Evolutionary conservation across 2,113 vertebrate genomes (phyloP).

Genomic region (Nettapus auritus): DNA sequence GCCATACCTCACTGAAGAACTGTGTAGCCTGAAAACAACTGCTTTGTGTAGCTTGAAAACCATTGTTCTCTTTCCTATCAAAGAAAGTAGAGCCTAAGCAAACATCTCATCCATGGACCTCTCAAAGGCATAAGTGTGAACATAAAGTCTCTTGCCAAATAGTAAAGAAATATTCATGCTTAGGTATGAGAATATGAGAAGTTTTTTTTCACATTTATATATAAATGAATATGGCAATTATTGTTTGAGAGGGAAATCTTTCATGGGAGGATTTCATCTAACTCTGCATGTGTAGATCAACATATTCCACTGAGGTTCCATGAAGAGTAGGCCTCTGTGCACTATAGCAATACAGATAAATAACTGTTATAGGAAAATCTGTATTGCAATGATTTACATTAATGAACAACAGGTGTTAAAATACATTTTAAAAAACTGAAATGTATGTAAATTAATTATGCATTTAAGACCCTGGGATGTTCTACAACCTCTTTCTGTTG

Average conservation of each 20-base stretch:
- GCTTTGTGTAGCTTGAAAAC: background rate
- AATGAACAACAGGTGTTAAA: constrained; percentile 4
- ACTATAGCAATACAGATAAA: background rate
- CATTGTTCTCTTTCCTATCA: background rate
- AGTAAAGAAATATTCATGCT: background rate
- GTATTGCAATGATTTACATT: background rate
- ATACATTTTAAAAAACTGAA: constrained; percentile 3
- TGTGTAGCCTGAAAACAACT: background rate
- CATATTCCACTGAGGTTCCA: background rate
- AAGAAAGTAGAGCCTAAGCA: background rate
- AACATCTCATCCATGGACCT: background rate
- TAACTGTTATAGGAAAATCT: background rate
- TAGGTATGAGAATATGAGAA: background rate
- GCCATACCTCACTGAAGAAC: background rate
- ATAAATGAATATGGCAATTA: background rate
- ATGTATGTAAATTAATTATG: background rate
- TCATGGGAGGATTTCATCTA: background rate
- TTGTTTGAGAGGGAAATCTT: background rate
- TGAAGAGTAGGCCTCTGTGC: background rate
- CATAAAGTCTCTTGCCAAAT: background rate
- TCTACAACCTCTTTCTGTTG: background rate
- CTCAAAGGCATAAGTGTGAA: background rate
- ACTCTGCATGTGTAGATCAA: background rate
- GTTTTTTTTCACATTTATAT: background rate
- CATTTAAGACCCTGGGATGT: background rate